Base-by-base conservation (phyloP, 2,797 vertebrate species). In the Gallirallus australis region DNA sequence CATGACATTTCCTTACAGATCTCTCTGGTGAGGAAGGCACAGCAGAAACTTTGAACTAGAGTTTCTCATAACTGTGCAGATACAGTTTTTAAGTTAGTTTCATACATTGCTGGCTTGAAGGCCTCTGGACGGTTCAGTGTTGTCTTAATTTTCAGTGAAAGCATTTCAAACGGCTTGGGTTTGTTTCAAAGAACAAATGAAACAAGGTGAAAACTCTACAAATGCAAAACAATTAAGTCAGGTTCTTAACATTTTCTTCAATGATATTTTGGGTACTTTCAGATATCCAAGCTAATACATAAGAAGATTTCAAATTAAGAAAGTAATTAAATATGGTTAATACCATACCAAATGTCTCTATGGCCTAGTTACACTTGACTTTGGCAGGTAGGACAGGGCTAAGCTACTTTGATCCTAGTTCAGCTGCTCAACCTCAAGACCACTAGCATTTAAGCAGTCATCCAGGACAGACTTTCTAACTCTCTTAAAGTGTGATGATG, bases 361-460 rank as follows among this genome's bases (percentile, higher is more conserved):
- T 6, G 37, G 14, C 8, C 15, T 69, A 61, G 4, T 72, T 82
- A 54, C 18, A 12, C 5, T 77, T 80, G 27, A 25, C 13, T 91
- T 73, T 23, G 13, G 4, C 3, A 3, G 2, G 3, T 30, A 63
- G 10, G 11, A 14, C n/a, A 47, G 3, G 10, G 4, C 5, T 76
- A 75, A 69, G 14, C 3, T 68, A 39, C 11, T 91, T 90, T 68
- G 23, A 24, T 53, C 33, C 33, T 37, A 47, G 18, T 45, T 64
- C 23, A 45, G 5, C 23, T 88, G 24, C 30, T 77, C 19, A 50
- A 5, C 23, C 42, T 73, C 2, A 16, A 77, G 59, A 40, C 11
- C 16, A 27, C 15, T 54, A 40, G 8, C 6, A 48, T 92, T 86
- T 20, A 86, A 48, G 14, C 37, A 92, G 3, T 8, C 8, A 65